Percentiles rank a stretch among this genome's conserved stretches.
Evolutionary conservation across 2,888 invertebrate species (phyloP).

Genomic region (Drosophila ustulata): DNA sequence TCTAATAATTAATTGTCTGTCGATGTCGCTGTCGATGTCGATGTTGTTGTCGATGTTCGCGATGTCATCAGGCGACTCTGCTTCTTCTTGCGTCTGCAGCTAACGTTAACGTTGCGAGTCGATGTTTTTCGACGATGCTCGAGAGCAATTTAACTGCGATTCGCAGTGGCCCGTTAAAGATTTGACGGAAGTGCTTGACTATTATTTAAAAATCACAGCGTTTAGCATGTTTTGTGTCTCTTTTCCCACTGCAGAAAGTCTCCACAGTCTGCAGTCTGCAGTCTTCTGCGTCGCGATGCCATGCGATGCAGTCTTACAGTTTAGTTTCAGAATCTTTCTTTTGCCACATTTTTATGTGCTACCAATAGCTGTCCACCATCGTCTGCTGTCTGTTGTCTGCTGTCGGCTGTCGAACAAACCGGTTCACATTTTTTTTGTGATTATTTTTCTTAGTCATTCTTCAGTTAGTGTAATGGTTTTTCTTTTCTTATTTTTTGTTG

Average conservation of each 20-base stretch:
- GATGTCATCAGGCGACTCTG: neutral
- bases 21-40: neutral
- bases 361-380: slow-evolving; percentile 40
- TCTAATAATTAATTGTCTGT: slow-evolving; percentile 2
- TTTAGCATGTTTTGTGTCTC: slow-evolving; percentile 38
- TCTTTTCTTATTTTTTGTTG: slow-evolving; percentile 22
- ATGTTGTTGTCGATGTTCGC: neutral
- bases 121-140: neutral
- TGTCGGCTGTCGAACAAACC: slow-evolving; percentile 71
- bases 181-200: slow-evolving; percentile 59
- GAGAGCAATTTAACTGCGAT: slow-evolving; percentile 37
- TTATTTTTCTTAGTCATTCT: slow-evolving; percentile 78
- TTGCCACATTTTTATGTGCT: slow-evolving; percentile 62
- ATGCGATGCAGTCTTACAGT: slow-evolving; percentile 55
- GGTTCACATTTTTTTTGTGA: slow-evolving; percentile 71
- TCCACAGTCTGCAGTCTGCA: slow-evolving; percentile 10
- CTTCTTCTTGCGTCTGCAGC: neutral
- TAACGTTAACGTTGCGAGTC: neutral
- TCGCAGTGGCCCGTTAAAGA: slow-evolving; percentile 21
- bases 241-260: slow-evolving; percentile 38
- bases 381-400: slow-evolving; percentile 39
- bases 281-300: neutral
- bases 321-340: slow-evolving; percentile 71
- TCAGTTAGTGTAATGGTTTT: slow-evolving; percentile 67
- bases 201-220: slow-evolving; percentile 42